Evolutionary conservation across 2,113 vertebrate species (phyloP), one percentile per base, ranked within the genome.

Genomic region (Collichthys lucidus): DNA sequence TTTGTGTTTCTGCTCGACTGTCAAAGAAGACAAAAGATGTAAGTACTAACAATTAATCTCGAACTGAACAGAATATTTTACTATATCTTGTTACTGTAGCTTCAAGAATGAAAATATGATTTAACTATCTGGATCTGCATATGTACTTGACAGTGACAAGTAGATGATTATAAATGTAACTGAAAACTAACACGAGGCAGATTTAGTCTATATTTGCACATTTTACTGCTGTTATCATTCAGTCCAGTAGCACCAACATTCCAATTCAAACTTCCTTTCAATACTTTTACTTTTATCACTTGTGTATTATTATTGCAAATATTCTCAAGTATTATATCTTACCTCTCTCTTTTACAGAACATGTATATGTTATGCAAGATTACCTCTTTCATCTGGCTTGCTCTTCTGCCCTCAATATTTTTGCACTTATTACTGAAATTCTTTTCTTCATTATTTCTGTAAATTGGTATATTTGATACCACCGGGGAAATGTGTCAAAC

Each of bases 11-110:
- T 19, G 55, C 47, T 69, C 68, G 14, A 17, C 50, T 80, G 14
- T 74, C 63, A 46, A 42, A 53, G 40, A 42, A 82, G 46, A 81
- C 16, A 77, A 46, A 77, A 73, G 19, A 49, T 52, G 11, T 24
- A 74, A 62, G 12, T 47, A 52, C 44, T 24, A 5, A 76, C 77
- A 64, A 81, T 85, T 62, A 70, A 76, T 65, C 6, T 55, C 65
- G n/a, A 64, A 57, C 6, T 60, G 12, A 62, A 60, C 56, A 65
- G 29, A 68, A 57, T 26, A 52, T 71, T 15, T 40, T 31, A 53
- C 8, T 65, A 46, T 17, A 65, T 52, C 15, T 12, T 68, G 11
- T 56, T 46, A 56, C 10, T 64, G 26, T 14, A 65, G 60, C 16
- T 15, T 56, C 24, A 61, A 70, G 49, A 66, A 22, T 52, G 49